Evolutionary conservation across 2,797 vertebrate species (phyloP).

Genomic region (Cichlasoma orientale): DNA sequence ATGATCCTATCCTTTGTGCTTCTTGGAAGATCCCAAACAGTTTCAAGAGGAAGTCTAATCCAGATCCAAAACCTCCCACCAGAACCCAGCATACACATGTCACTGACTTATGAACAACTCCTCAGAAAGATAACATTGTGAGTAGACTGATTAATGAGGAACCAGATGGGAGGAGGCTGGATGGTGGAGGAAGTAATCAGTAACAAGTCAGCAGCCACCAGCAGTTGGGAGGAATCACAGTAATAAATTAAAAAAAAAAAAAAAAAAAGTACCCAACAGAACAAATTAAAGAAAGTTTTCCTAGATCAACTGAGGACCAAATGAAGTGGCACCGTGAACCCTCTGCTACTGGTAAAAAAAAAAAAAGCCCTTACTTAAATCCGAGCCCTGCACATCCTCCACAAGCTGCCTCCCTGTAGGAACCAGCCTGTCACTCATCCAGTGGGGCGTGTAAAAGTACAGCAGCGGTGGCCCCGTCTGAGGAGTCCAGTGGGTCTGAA

Average conservation of each 20-base stretch:
- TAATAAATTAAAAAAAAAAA: not conserved
- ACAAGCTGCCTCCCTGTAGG: constrained; percentile 32
- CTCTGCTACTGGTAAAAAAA: not conserved
- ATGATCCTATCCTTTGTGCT: not conserved
- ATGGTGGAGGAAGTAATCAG: constrained; percentile 28
- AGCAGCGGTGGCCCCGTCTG: constrained; percentile 36
- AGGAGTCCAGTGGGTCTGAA: constrained; percentile 45
- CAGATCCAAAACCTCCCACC: constrained; percentile 2
- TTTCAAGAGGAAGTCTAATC: not conserved
- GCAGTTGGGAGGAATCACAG: not conserved
- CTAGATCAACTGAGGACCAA: not conserved
- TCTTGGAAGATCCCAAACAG: not conserved
- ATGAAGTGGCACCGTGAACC: not conserved
- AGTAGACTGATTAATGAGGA: constrained; percentile 29
- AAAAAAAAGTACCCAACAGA: not conserved
- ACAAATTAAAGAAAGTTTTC: not conserved
- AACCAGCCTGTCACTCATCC: constrained; percentile 55
- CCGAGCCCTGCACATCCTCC: constrained; percentile 3
- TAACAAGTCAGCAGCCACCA: constrained; percentile 7
- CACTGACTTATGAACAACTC: not conserved
- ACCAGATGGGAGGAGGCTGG: constrained; percentile 3
- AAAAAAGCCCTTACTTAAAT: not conserved
- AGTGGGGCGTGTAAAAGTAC: constrained; percentile 55
- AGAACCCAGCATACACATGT: not conserved
- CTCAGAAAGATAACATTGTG: constrained; percentile 9